Base-by-base conservation (phyloP, 1,140 invertebrate species). In the Anastatus disparis region DNA sequence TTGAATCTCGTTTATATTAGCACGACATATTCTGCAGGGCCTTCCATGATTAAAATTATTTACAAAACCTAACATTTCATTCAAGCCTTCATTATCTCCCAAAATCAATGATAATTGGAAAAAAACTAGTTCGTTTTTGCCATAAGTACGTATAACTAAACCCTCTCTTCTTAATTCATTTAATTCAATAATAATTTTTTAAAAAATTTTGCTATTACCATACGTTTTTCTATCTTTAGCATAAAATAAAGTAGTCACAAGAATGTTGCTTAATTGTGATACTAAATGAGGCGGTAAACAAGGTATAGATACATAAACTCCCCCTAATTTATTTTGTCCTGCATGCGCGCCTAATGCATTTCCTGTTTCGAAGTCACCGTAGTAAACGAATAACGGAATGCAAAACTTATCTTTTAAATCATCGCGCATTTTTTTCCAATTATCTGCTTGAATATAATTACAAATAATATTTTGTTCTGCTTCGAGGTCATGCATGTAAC, bases 271-370 rank as follows among this genome's bases (percentile, higher is more conserved):
- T 13, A 69, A 4, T 44, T 70, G 65, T 4, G 67, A 42, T 52
- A 72, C 52, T 12, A 72, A 40, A 70, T 74, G 69, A 27, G 73
- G 73, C 22, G 70, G 70, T 15, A 74, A 55, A 61, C 52, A 61
- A 44, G 65, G 65, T 12, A 74, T 20, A 17, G 70, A 74, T n/a
- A 71, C 52, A 56, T 69, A 74, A 22, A 53, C 65, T n/a, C 69
- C 73, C 35, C 64, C 74, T n/a, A 76, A 55, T 71, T 76, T 77
- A 31, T 78, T 69, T 29, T 73, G 42, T 1, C 70, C 74, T 13
- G 17, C 42, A 46, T 74, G 69, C 38, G 69, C 71, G 20, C 59
- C 70, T 46, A 74, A 35, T 2, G 58, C 50, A 61, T 74, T 74
- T 29, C 65, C 42, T 6, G 38, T 58, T 63, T 74, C 73, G 44